phyloP scores from a whole-genome alignment of 2,113 vertebrate species.

The Apeltes quadracus region DNA sequence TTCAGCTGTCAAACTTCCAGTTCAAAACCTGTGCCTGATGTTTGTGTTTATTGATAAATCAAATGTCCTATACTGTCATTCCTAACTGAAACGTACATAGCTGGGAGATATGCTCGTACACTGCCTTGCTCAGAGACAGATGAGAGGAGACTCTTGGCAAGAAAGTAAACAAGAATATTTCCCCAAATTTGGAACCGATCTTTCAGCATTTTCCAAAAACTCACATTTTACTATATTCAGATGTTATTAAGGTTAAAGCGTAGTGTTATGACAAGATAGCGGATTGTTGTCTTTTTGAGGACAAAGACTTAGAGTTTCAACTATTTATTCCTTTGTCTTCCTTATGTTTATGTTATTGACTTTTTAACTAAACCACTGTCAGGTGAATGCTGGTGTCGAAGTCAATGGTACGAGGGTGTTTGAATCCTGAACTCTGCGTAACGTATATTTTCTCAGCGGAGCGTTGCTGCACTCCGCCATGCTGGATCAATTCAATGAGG shows the following conservation, averaged over 20 bases:
- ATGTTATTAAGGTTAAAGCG: not conserved
- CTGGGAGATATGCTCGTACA: not conserved
- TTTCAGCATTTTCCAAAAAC: not conserved
- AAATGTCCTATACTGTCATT: conserved; percentile 8
- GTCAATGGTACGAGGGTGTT: not conserved
- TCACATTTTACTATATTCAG: not conserved
- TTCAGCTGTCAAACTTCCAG: conserved; percentile 16
- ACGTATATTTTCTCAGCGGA: not conserved
- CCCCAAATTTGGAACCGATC: not conserved
- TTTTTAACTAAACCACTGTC: not conserved
- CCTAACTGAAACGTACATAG: not conserved
- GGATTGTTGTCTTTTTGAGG: not conserved
- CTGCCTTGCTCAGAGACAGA: not conserved
- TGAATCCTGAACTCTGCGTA: conserved; percentile 17
- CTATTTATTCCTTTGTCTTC: conserved; percentile 13
- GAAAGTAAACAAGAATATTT: not conserved
- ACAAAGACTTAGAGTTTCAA: not conserved
- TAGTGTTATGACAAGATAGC: not conserved
- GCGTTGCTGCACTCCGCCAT: conserved; percentile 5
- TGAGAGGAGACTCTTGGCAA: not conserved
- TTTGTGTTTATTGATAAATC: not conserved
- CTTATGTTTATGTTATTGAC: conserved; percentile 10
- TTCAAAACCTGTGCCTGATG: conserved; percentile 46
- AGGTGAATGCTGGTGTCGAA: not conserved
- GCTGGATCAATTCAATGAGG: conserved; percentile 37